Base-by-base conservation (phyloP, 2,797 vertebrate species). In the Chelon labrosus region DNA sequence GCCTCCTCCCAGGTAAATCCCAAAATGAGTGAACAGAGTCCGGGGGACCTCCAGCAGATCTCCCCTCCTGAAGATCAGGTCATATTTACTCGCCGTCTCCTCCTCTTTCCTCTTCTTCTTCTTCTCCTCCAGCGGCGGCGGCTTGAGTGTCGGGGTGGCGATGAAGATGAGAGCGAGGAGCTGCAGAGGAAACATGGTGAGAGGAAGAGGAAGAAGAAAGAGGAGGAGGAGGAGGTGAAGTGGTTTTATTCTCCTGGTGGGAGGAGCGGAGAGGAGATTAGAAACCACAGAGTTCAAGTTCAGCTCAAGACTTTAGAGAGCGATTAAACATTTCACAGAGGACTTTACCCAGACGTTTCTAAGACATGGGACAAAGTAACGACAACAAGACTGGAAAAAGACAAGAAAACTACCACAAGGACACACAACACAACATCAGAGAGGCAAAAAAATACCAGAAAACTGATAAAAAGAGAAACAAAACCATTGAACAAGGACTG, bases 11-110 rank as follows among this genome's bases (percentile, higher is more conserved):
- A 98, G 91, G 79, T 98, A 98, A 76, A 98, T 98, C 72, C 97
- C 97, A 51, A 97, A 98, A 85, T 98, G 97, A 2, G 95, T 94
- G 78, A 98, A 96, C 35, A 98, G 94, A 0, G 96, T 96, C 61
- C 97, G 90, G 6, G 96, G 93, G 25, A 98, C 97, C 77, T 97
- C 96, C 84, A 99, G 89, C 64, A 98, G 93, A 70, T 98, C 97
- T 0, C 97, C 97, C 14, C 97, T 94, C 70, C 89, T 93, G 49
- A 96, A 95, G 37, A 85, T 71, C 55, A 77, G 52, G 25, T 96
- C 94, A 5, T 89, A 76, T 46, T 84, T 87, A 46, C 52, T 62
- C 2, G 49, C 4, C 4, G 0, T 10, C 31, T 1, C 14, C 22
- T 60, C 39, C 51, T 9, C 27, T 7, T 17, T 17, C 69, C 50